A percentile compares a stretch with the other conserved stretches of the same genome.
phyloP scores from a whole-genome alignment of 2,888 invertebrate species.

The Cenopis cana region DNA sequence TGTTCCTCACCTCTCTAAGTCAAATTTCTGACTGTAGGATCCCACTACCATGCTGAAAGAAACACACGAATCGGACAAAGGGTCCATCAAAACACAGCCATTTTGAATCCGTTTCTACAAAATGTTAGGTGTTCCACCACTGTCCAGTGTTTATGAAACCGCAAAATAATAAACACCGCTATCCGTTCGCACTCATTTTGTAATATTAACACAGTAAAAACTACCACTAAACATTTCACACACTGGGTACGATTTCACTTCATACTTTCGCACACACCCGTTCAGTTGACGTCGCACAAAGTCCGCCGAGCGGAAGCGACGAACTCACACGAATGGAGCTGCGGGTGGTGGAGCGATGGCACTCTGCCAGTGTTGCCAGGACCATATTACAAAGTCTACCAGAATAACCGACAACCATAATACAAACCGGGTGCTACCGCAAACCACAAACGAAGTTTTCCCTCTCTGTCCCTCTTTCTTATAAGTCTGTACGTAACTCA shows the following conservation, averaged over 20 bases:
- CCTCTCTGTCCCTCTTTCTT: no score
- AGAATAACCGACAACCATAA: constrained; percentile 13
- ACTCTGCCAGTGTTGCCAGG: constrained; percentile 59
- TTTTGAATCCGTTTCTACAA: constrained; percentile 86
- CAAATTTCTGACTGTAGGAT: constrained; percentile 86
- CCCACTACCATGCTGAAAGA: constrained; percentile 89
- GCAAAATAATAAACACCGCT: constrained; percentile 62
- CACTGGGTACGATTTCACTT: constrained; percentile 83
- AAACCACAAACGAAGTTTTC: no score
- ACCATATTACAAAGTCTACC: constrained; percentile 45
- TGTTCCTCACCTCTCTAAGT: constrained; percentile 86
- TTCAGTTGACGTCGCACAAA: constrained; percentile 71
- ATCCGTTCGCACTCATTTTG: constrained; percentile 84
- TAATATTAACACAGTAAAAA: constrained; percentile 77
- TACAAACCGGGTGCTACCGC: no score
- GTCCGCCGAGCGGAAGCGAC: constrained; percentile 76
- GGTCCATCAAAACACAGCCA: constrained; percentile 90
- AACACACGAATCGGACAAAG: constrained; percentile 87
- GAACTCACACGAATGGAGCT: constrained; percentile 74
- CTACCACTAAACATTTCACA: constrained; percentile 84
- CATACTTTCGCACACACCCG: constrained; percentile 85
- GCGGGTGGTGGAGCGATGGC: constrained; percentile 51
- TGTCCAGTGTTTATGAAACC: constrained; percentile 65
- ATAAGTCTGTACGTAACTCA: no score
- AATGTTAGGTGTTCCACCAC: constrained; percentile 81